Evolutionary conservation across 2,113 vertebrate genomes (phyloP).

Genomic region (Scartelaos histophorus): DNA sequence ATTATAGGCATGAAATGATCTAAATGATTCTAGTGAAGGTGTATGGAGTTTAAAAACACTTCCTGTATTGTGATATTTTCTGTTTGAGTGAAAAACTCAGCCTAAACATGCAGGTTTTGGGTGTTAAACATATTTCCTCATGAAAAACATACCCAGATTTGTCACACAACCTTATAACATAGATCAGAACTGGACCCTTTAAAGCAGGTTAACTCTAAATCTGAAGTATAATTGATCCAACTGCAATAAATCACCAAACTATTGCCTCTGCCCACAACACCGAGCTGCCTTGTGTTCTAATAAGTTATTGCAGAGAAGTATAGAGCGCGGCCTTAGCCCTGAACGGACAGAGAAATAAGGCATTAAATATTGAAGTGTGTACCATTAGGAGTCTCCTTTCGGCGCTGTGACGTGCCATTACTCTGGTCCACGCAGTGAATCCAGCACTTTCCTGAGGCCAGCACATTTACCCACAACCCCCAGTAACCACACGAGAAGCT

Average conservation of each 20-base stretch:
- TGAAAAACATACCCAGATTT: too few species aligned
- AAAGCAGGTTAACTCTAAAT: background rate
- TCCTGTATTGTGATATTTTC: too few species aligned
- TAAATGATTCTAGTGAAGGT: too few species aligned
- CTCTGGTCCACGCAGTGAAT: slow-evolving; percentile 54
- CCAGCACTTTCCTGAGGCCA: slow-evolving; percentile 35
- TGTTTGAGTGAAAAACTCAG: too few species aligned
- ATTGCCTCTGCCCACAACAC: slow-evolving; percentile 31
- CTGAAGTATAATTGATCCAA: slow-evolving; percentile 1
- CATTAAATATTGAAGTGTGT: slow-evolving; percentile 73
- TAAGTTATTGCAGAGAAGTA: slow-evolving; percentile 55
- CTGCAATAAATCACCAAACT: slow-evolving; percentile 35
- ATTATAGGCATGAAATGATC: too few species aligned
- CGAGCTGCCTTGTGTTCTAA: slow-evolving; percentile 47
- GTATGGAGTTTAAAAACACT: too few species aligned
- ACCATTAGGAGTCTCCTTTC: slow-evolving; percentile 70
- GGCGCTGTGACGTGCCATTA: slow-evolving; percentile 62
- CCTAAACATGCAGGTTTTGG: too few species aligned
- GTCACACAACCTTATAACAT: background rate
- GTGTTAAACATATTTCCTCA: too few species aligned
- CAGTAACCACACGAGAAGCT: slow-evolving; percentile 36
- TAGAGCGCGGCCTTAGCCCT: slow-evolving; percentile 48
- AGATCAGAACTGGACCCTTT: background rate
- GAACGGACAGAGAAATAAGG: slow-evolving; percentile 59
- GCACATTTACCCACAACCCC: slow-evolving; percentile 49